These are phyloP conservation scores for Spilosoma lubricipeda DNA, from an alignment of 2,888 invertebrate genomes.

Conservation along the genomic window DNA sequence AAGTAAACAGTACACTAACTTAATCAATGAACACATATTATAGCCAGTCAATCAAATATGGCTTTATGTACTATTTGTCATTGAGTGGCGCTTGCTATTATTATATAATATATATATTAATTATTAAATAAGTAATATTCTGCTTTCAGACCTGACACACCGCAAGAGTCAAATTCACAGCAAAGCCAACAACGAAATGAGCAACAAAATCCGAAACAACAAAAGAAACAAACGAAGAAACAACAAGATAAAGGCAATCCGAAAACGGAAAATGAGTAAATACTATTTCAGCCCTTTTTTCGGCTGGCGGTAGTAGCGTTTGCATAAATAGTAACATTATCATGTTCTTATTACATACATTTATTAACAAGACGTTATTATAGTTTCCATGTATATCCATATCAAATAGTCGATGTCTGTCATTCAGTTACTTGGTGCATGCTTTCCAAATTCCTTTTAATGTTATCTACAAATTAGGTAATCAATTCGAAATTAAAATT, in stretches of 20 bases:
- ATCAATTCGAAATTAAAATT: slow-evolving; percentile 42
- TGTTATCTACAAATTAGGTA: slow-evolving; percentile 29
- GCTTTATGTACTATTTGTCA: neutral
- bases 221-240: too few species aligned
- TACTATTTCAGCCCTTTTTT: slow-evolving; percentile 27
- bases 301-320: slow-evolving; percentile 33
- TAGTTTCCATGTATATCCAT: slow-evolving; percentile 29
- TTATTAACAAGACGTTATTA: slow-evolving; percentile 33
- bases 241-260: slow-evolving; percentile 31
- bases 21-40: neutral
- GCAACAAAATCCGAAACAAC: too few species aligned
- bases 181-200: too few species aligned
- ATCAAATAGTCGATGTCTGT: slow-evolving; percentile 6
- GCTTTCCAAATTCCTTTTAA: slow-evolving; percentile 24
- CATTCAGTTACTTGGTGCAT: slow-evolving; percentile 19
- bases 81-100: neutral
- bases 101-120: too few species aligned
- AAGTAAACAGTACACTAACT: too few species aligned
- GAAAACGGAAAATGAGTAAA: slow-evolving; percentile 41
- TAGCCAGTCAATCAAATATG: neutral
- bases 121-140: slow-evolving; percentile 12
- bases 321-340: slow-evolving; percentile 33
- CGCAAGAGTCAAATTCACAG: slow-evolving; percentile 6
- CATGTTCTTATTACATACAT: slow-evolving; percentile 26
- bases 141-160: slow-evolving; percentile 30